These are phyloP conservation scores for Leptobrachium leishanense DNA, from an alignment of 2,113 vertebrate species.

Conservation along the genomic window DNA sequence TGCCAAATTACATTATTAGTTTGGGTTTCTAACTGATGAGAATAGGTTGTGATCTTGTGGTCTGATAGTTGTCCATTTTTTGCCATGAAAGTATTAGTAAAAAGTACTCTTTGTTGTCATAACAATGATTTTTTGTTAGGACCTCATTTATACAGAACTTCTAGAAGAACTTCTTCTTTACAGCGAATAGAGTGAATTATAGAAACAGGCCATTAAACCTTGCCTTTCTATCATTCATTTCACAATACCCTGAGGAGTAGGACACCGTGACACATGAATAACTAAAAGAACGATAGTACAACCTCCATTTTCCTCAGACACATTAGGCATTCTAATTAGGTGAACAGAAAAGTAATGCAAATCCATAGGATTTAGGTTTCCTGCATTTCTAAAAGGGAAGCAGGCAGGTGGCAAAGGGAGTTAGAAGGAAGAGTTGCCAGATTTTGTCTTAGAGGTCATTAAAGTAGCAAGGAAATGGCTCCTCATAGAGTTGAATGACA, in stretches of 20 bases:
- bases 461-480: constrained; percentile 43
- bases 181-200: constrained; percentile 23
- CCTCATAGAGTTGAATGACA: constrained; percentile 48
- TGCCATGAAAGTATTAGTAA: too few relatives aligned
- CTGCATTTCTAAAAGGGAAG: constrained; percentile 36
- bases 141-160: not conserved
- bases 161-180: not conserved
- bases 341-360: constrained; percentile 34
- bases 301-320: constrained; percentile 24
- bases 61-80: too few relatives aligned
- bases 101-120: too few relatives aligned
- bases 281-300: constrained; percentile 21
- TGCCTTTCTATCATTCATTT: constrained; percentile 32
- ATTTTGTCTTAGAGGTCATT: constrained; percentile 50
- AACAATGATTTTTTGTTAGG: not conserved
- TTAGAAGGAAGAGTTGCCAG: constrained; percentile 36
- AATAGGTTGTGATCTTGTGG: too few relatives aligned
- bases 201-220: constrained; percentile 33
- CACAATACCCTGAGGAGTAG: constrained; percentile 30
- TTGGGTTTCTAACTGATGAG: too few relatives aligned
- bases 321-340: constrained; percentile 47
- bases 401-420: constrained; percentile 41
- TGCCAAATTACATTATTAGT: too few relatives aligned
- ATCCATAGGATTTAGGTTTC: constrained; percentile 41
- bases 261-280: constrained; percentile 43